Conservation (phyloP, 2,888 invertebrate genomes). For the Drosophila emarginata region DNA sequence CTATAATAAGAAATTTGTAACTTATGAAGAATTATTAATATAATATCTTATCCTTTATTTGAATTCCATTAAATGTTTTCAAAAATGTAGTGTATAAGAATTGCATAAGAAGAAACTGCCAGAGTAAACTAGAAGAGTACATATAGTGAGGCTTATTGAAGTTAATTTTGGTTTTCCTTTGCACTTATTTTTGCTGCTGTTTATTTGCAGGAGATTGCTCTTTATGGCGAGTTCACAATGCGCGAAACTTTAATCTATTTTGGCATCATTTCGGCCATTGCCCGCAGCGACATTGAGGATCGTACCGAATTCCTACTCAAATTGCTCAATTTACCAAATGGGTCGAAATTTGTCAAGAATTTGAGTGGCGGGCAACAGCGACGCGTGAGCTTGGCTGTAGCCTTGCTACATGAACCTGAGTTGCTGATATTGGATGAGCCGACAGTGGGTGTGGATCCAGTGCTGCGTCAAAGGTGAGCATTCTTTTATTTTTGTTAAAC, state of each 20-base stretch:
- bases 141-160: background rate
- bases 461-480: conserved; percentile 88
- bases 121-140: background rate
- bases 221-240: conserved; percentile 91
- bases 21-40: too few species aligned
- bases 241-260: conserved; percentile 92
- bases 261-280: conserved; percentile 92
- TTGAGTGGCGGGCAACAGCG: conserved; percentile 95
- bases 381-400: conserved; percentile 93
- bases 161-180: background rate
- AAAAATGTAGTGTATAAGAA: too few species aligned
- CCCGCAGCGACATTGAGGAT: conserved; percentile 86
- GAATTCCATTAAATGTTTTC: too few species aligned
- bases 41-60: too few species aligned
- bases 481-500: conserved; percentile 17
- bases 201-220: conserved; percentile 86
- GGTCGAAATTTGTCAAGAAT: conserved; percentile 87
- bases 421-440: conserved; percentile 95
- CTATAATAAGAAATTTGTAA: background rate
- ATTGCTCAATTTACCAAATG: conserved; percentile 84
- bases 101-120: too few species aligned
- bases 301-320: conserved; percentile 89
- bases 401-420: conserved; percentile 94
- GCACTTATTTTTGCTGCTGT: background rate
- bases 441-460: conserved; percentile 96